Evolutionary conservation across 1,140 invertebrate genomes (phyloP).

Genomic region (Panagrolaimus sp.): DNA sequence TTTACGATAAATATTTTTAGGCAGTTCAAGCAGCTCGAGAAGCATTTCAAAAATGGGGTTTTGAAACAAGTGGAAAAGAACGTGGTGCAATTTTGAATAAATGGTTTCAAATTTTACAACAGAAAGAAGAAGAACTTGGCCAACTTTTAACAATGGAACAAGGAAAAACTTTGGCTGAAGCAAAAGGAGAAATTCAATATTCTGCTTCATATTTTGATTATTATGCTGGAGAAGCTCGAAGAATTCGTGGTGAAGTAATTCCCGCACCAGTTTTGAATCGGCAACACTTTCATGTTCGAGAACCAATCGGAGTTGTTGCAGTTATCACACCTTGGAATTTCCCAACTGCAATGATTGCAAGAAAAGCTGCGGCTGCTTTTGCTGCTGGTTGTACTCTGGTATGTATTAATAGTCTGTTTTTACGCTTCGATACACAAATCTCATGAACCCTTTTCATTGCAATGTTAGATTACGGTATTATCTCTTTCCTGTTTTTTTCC

Average conservation of each 20-base stretch:
- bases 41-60: constrained; percentile 50
- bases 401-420: too few species aligned
- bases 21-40: constrained; percentile 50
- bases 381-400: constrained; percentile 93
- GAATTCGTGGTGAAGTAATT: constrained; percentile 83
- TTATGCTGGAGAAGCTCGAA: constrained; percentile 86
- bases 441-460: too few species aligned
- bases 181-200: constrained; percentile 81
- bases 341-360: constrained; percentile 93
- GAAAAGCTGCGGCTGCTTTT: constrained; percentile 84
- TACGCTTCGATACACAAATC: too few species aligned
- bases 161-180: constrained; percentile 84
- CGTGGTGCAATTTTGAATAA: constrained; percentile 44
- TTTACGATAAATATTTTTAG: constrained; percentile 60
- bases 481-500: too few species aligned
- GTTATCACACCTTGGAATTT: constrained; percentile 99
- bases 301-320: constrained; percentile 87
- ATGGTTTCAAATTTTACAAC: constrained; percentile 47
- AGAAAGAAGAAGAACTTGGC: constrained; percentile 48
- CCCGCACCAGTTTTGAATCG: constrained; percentile 71
- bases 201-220: constrained; percentile 90
- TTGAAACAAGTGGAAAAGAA: constrained; percentile 55
- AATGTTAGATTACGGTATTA: too few species aligned
- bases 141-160: constrained; percentile 53
- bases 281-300: constrained; percentile 75